Evolutionary conservation across 2,113 vertebrate species (phyloP), one percentile per base, ranked within the genome.

Genomic region (Forbesichthys papilliferus): DNA sequence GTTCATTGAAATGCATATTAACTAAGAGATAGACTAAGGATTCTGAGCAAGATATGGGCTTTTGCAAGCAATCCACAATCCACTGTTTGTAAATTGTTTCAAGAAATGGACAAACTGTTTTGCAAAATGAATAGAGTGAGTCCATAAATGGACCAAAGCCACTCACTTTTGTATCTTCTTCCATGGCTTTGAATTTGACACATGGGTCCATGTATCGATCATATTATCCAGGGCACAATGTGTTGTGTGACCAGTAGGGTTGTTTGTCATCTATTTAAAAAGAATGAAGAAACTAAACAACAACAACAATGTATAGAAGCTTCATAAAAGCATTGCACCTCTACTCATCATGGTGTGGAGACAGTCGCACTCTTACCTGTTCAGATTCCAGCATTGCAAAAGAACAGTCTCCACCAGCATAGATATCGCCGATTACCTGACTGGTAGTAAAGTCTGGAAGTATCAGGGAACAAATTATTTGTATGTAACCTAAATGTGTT

Each of bases 361-460:
- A 3, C 27, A 27, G 27, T 27, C 2, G 7, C 3, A 55, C 16
- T 20, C 27, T 6, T 79, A 90, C 90, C 86, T 87, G 60, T 6
- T 3, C 4, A 58, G 59, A 12, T 1, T n/a, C 42, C 63, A 63
- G 62, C 11, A 86, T 64, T 8, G 77, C 85, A 74, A 89, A 88
- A 0, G 89, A 92, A 62, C 72, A 54, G 70, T 90, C 82, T 74
- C 68, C 84, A 58, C 86, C 90, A 18, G 87, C 88, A 9, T 71
- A 79, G 57, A 92, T 74, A 55, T 77, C 75, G 64, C 36, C n/a
- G 14, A 90, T 63, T 68, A 2, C 14, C 0, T 0, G 11, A 11
- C 13, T 55, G 11, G 1, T 34, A 42, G 1, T 34, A 42, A 13
- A 13, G 9, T 73, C 90, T 92, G 78, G 3, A 83, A 72, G 7